Evolutionary conservation across 1,140 invertebrate genomes (phyloP).

Genomic region (Drosophila funebris): DNA sequence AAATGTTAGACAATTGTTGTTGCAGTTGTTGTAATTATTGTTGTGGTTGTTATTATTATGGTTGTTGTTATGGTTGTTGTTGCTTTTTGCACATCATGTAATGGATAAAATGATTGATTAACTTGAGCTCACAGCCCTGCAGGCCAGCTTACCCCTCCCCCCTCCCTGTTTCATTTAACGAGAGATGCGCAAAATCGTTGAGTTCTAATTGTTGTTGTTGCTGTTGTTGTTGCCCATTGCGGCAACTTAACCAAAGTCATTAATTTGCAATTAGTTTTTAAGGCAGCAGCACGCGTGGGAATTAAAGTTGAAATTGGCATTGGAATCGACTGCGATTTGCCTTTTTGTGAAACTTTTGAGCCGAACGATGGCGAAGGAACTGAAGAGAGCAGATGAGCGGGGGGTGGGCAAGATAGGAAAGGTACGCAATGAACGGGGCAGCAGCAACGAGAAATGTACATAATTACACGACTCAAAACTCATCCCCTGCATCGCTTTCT

Average conservation of each 20-base stretch:
- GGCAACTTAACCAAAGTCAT: conserved; percentile 66
- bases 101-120: conserved; percentile 78
- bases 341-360: conserved; percentile 36
- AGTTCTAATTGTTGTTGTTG: conserved; percentile 37
- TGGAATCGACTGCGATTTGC: conserved; percentile 57
- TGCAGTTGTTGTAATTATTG: conserved; percentile 11
- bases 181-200: conserved; percentile 64
- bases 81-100: conserved; percentile 52
- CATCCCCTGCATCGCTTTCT: conserved; percentile 21
- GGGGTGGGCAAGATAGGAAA: background rate
- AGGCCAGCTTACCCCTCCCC: conserved; percentile 10
- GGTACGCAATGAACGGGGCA: conserved; percentile 7
- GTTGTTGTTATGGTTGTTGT: too few species aligned
- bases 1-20: conserved; percentile 54
- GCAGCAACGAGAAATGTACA: conserved; percentile 32
- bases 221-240: conserved; percentile 16
- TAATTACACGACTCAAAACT: conserved; percentile 30
- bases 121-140: conserved; percentile 38
- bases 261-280: conserved; percentile 80
- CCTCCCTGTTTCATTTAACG: background rate
- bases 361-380: background rate
- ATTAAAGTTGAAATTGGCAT: conserved; percentile 70
- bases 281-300: conserved; percentile 75
- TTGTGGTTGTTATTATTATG: background rate
- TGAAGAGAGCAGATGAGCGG: background rate